Conservation (phyloP, 2,797 vertebrate genomes). For the Lindbergichthys nudifrons region DNA sequence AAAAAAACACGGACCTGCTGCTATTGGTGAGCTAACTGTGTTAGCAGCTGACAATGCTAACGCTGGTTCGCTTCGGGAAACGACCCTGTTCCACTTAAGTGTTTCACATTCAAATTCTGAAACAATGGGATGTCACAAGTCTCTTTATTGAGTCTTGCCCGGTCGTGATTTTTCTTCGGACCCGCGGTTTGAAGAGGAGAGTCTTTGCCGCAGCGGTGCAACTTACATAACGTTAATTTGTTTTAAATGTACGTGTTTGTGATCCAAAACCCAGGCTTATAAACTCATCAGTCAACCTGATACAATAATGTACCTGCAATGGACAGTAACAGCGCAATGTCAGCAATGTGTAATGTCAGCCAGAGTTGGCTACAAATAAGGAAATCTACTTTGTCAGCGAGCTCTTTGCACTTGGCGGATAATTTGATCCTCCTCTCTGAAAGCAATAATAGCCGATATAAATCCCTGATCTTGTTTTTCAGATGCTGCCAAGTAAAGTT, state of each 20-base stretch:
- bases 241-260: conserved; percentile 66
- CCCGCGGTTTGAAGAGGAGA: background rate
- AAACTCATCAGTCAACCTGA: conserved; percentile 2
- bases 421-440: conserved; percentile 42
- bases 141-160: fast-evolving
- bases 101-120: fast-evolving
- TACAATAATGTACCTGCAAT: background rate
- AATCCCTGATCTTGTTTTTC: background rate
- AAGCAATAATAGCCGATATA: background rate
- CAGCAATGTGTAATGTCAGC: conserved; percentile 36
- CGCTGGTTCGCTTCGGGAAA: conserved; percentile 5
- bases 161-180: background rate
- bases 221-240: conserved; percentile 75
- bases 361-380: conserved; percentile 8
- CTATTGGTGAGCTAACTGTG: conserved; percentile 37
- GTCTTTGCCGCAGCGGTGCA: conserved; percentile 52
- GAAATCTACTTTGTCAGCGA: conserved; percentile 54
- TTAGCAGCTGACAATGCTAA: conserved; percentile 24
- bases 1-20: conserved; percentile 43
- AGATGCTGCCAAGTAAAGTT: background rate
- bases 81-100: background rate
- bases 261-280: conserved; percentile 20
- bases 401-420: conserved; percentile 32
- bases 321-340: conserved; percentile 12
- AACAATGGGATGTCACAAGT: fast-evolving